Evolutionary conservation across 1,140 invertebrate species (phyloP).

Genomic region (Tetragonula clypearis): DNA sequence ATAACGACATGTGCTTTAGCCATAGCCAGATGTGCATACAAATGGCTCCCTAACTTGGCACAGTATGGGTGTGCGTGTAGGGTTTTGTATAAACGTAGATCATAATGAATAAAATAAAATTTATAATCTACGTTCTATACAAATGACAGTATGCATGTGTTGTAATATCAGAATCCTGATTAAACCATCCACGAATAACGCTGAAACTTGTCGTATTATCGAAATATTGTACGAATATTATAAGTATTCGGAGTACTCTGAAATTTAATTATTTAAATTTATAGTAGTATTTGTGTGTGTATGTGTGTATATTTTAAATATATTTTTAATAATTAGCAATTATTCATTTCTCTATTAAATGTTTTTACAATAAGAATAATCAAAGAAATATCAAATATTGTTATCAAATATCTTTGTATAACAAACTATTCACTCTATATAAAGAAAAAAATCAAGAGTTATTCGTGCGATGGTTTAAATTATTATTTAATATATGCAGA

Average conservation of each 20-base stretch:
- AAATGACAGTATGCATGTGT: conserved; percentile 64
- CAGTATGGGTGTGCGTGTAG: conserved; percentile 62
- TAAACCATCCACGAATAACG: conserved; percentile 68
- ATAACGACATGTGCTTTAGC: conserved; percentile 62
- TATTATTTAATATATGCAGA: conserved; percentile 65
- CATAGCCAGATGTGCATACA: conserved; percentile 62
- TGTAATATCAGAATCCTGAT: conserved; percentile 68
- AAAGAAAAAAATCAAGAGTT: conserved; percentile 45
- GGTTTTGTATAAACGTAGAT: conserved; percentile 64
- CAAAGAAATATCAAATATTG: conserved; percentile 46
- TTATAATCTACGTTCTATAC: conserved; percentile 60
- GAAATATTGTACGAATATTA: conserved; percentile 19
- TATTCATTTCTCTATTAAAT: conserved; percentile 15
- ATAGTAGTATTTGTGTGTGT: conserved; percentile 1
- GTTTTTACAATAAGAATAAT: conserved; percentile 35
- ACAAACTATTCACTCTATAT: conserved; percentile 13
- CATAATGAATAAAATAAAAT: conserved; percentile 27
- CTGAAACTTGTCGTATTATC: conserved; percentile 18
- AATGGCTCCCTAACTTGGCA: conserved; percentile 60
- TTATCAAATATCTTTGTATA: conserved; percentile 43
- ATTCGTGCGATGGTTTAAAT: conserved; percentile 68
- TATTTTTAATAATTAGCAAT: not conserved
- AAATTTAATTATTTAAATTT: conserved; percentile 25
- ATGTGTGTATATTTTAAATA: conserved; percentile 13
- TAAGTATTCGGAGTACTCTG: conserved; percentile 11